Base-by-base conservation (phyloP, 2,888 invertebrate species). In the Agrotis ipsilon region DNA sequence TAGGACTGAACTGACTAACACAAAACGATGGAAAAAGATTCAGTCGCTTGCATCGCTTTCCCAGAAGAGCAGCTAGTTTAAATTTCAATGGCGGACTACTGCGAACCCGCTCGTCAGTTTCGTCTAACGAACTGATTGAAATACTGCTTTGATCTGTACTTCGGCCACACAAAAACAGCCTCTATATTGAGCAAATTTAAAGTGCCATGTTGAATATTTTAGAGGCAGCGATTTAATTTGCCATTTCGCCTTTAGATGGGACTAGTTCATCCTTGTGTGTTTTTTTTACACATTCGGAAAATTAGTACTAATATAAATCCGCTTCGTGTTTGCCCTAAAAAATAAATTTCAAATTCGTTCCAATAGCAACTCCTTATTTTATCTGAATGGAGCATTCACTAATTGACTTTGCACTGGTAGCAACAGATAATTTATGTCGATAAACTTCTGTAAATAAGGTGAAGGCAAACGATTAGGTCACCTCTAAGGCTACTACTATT, bases 41-140 rank as follows among this genome's bases (percentile, higher is more conserved):
- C 63, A 81, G 72, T 66, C 75, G 77, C 75, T 68, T 71, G 81
- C 84, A 78, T 75, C 68, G 87, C 84, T 87, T 95, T 95, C 95
- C 88, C 88, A 91, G 95, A 95, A 96, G 84, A 81, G 75, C 82
- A 75, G 87, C 92, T 94, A 94, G 94, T 95, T 96, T 94, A 93
- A 94, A 95, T 95, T 95, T 96, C 95, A 94, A 95, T 94, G 91
- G 93, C 89, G 86, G 91, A 90, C 90, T 94, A 94, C 94, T 90
- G 92, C 92, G 94, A 94, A 93, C 87, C 85, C 86, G 70, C 72
- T 86, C 90, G 89, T 86, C 92, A 88, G 90, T 92, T 94, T 94
- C 90, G 92, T 90, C 93, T 94, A 93, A 95, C 94, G 91, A 95
- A 94, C 93, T 90, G 93, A 94, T 94, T 93, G 93, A 92, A 93